phyloP scores from a whole-genome alignment of 2,797 vertebrate species.

The Sebastes vulpes region DNA sequence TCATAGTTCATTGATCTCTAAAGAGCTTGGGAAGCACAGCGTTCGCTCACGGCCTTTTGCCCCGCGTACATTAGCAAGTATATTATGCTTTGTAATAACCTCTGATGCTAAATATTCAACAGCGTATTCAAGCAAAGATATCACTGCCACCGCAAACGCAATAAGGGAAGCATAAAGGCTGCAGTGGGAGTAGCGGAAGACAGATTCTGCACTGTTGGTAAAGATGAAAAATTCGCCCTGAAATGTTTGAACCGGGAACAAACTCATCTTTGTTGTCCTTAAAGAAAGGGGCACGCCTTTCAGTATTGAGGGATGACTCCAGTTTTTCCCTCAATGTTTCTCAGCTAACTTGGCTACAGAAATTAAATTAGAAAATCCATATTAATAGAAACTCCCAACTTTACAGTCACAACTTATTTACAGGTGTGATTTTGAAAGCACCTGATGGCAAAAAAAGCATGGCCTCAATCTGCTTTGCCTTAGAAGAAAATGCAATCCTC shows the following conservation, averaged over 20 bases:
- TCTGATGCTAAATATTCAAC: conserved; percentile 68
- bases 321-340: neutral
- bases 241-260: neutral
- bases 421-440: conserved; percentile 8
- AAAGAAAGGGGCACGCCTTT: neutral
- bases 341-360: neutral
- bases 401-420: conserved; percentile 5
- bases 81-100: conserved; percentile 69
- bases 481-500: neutral
- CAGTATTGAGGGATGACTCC: neutral
- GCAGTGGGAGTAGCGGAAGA: neutral
- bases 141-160: conserved; percentile 22
- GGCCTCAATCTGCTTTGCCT: neutral
- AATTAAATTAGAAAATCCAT: neutral
- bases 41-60: conserved; percentile 67
- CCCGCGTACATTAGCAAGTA: conserved; percentile 69
- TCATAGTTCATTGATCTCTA: conserved; percentile 79
- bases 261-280: neutral
- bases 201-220: neutral
- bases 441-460: neutral
- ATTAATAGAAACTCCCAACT: neutral
- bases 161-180: conserved; percentile 26
- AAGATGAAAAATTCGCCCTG: neutral
- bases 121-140: conserved; percentile 55
- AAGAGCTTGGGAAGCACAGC: conserved; percentile 68